Conservation (phyloP, 2,113 vertebrate genomes). For the Speoplatyrhinus poulsoni region DNA sequence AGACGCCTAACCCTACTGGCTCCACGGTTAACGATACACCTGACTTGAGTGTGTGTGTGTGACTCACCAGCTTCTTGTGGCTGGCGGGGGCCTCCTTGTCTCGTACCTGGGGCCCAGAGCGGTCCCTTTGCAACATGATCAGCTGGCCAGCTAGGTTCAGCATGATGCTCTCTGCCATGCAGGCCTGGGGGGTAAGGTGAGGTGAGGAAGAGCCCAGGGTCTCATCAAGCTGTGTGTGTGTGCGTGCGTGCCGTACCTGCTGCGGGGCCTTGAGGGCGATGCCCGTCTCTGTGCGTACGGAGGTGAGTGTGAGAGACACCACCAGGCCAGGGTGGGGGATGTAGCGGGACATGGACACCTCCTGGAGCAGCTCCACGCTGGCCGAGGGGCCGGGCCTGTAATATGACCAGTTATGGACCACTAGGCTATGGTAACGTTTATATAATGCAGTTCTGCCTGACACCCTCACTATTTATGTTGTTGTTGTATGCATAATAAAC, state of each 20-base stretch:
- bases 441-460: too few species aligned
- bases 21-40: too few species aligned
- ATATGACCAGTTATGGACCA: not conserved
- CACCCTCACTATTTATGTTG: too few species aligned
- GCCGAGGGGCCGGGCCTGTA: constrained; percentile 84
- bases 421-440: too few species aligned
- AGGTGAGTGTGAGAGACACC: constrained; percentile 94
- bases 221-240: not conserved
- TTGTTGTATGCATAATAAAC: too few species aligned
- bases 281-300: constrained; percentile 95
- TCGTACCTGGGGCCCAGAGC: constrained; percentile 94
- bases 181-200: constrained; percentile 76
- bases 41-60: not conserved
- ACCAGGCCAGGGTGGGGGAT: constrained; percentile 97
- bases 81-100: constrained; percentile 88
- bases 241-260: constrained; percentile 79
- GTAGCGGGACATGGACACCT: constrained; percentile 97
- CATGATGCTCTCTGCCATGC: constrained; percentile 97
- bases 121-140: constrained; percentile 97
- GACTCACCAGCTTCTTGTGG: constrained; percentile 93
- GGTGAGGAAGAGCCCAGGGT: not conserved
- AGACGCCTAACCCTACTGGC: too few species aligned
- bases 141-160: constrained; percentile 96
- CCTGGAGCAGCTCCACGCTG: constrained; percentile 91
- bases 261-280: constrained; percentile 95